A percentile compares a stretch with the other conserved stretches of the same genome.
Evolutionary conservation across 2,888 invertebrate genomes (phyloP).

Genomic region (Noctua pronuba): DNA sequence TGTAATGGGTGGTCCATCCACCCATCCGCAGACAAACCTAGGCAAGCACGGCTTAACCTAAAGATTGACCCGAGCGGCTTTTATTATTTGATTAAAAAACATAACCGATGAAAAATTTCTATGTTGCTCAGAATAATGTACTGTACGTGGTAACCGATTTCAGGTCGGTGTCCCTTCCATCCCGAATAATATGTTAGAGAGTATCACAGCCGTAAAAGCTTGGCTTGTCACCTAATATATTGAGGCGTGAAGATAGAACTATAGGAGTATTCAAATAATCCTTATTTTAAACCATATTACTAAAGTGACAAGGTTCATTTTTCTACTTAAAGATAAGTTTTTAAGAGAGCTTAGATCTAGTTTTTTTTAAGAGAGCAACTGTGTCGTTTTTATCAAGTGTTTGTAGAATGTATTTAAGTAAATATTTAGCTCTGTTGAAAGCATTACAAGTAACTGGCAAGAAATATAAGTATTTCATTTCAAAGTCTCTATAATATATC

Average conservation of each 20-base stretch:
- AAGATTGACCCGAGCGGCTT: too few species aligned
- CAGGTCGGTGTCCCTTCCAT: too few species aligned
- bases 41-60: too few species aligned
- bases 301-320: slow-evolving; percentile 35
- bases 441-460: slow-evolving; percentile 50
- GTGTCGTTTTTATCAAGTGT: slow-evolving; percentile 12
- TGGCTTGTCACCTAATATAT: slow-evolving; percentile 67
- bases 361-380: neutral
- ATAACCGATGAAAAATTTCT: too few species aligned
- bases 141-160: too few species aligned
- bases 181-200: slow-evolving; percentile 13
- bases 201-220: slow-evolving; percentile 77
- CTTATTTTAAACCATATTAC: slow-evolving; percentile 41
- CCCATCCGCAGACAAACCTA: too few species aligned
- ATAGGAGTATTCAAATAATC: slow-evolving; percentile 31
- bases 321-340: slow-evolving; percentile 42
- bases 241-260: slow-evolving; percentile 41
- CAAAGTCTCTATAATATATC: neutral
- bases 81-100: too few species aligned
- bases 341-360: slow-evolving; percentile 43
- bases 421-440: slow-evolving; percentile 38
- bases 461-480: slow-evolving; percentile 18
- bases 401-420: slow-evolving; percentile 25
- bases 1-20: too few species aligned
- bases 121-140: too few species aligned